Conservation (phyloP, 2,797 vertebrate species). For the Sarcophilus harrisii region DNA sequence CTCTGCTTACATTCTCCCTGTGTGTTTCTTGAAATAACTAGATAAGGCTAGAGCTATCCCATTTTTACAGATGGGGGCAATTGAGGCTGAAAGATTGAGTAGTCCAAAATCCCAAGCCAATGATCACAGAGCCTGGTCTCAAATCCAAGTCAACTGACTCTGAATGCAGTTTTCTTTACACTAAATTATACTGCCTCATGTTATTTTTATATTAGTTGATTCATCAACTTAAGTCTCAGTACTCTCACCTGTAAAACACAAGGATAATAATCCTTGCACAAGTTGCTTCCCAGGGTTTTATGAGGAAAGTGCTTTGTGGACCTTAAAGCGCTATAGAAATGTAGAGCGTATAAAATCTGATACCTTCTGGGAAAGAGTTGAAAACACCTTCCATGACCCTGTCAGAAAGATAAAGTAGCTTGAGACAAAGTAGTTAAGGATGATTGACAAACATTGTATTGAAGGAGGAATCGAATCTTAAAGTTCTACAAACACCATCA, state of each 20-base stretch:
- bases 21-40: not conserved
- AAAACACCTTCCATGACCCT: slow-evolving; percentile 52
- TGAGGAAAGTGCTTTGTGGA: not conserved
- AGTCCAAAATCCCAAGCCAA: not conserved
- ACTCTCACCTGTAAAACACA: not conserved
- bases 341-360: slow-evolving; percentile 56
- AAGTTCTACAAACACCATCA: slow-evolving; percentile 45
- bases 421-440: slow-evolving; percentile 54
- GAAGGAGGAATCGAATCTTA: slow-evolving; percentile 52
- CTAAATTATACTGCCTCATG: not conserved
- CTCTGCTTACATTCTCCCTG: not conserved
- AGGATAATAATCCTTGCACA: not conserved
- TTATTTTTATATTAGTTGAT: not conserved
- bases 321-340: slow-evolving; percentile 43
- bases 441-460: slow-evolving; percentile 64
- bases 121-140: not conserved
- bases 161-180: not conserved
- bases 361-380: slow-evolving; percentile 50
- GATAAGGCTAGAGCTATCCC: not conserved
- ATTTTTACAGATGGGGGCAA: not conserved
- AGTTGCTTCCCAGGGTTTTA: not conserved
- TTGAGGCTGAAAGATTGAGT: not conserved
- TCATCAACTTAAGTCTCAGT: not conserved
- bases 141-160: not conserved
- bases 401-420: slow-evolving; percentile 64